Evolutionary conservation across 2,113 vertebrate genomes (phyloP).

Genomic region (Strix uralensis): DNA sequence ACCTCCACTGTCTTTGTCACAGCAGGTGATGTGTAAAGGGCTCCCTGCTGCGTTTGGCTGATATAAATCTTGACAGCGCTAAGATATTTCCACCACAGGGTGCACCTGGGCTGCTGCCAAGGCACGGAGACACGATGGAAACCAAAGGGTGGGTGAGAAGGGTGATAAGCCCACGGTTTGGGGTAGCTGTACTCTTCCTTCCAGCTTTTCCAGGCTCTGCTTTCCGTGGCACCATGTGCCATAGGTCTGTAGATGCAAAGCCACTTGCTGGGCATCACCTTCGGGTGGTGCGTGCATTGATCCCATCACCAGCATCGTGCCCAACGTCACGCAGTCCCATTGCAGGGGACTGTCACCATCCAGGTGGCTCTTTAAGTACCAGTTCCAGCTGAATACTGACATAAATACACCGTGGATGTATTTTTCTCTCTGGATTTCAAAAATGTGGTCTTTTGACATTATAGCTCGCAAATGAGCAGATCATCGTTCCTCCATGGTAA

Average conservation of each 20-base stretch:
- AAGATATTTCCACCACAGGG: too few relatives aligned
- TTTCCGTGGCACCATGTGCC: neutral
- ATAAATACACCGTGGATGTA: accelerated
- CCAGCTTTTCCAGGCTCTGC: neutral
- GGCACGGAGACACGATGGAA: accelerated
- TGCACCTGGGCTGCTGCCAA: neutral
- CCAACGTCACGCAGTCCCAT: accelerated
- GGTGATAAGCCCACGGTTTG: neutral
- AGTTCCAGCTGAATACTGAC: neutral
- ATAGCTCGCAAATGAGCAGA: neutral
- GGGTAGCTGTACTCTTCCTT: neutral
- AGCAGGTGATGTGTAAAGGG: neutral
- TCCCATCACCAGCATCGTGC: neutral
- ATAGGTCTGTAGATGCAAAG: neutral
- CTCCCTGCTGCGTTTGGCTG: neutral
- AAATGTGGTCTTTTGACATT: neutral
- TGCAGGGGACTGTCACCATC: neutral
- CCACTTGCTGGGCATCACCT: neutral
- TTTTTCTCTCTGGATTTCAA: neutral
- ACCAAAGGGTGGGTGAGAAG: neutral
- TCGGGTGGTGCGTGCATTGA: accelerated
- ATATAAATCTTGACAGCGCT: neutral
- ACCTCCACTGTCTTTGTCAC: neutral
- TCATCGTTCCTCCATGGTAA: neutral
- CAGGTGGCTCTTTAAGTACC: neutral